phyloP scores from a whole-genome alignment of 2,888 invertebrate species.

The Colletes collaris region DNA sequence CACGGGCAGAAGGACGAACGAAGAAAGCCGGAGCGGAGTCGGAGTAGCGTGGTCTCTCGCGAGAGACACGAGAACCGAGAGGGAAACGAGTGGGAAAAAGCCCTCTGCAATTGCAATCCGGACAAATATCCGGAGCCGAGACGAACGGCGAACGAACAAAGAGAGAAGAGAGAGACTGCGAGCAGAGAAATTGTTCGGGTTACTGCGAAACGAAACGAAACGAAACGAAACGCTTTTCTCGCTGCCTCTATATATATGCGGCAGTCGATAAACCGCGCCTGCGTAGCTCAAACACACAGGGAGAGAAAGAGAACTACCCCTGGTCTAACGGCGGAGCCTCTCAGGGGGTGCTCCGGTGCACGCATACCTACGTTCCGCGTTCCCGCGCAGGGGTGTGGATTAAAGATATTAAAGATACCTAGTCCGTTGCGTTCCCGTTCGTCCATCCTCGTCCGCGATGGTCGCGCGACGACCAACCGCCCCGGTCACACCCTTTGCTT shows the following conservation, averaged over 20 bases:
- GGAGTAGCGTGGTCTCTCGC: conserved; percentile 27
- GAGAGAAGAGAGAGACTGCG: conserved; percentile 56
- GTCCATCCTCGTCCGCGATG: conserved; percentile 7
- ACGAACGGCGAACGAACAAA: conserved; percentile 72
- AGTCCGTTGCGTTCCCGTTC: conserved; percentile 10
- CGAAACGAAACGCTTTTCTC: conserved; percentile 73
- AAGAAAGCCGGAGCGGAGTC: conserved; percentile 26
- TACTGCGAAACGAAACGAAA: conserved; percentile 72
- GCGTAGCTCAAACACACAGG: conserved; percentile 71
- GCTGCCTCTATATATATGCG: conserved; percentile 68
- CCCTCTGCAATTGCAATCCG: conserved; percentile 73
- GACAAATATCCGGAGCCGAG: conserved; percentile 76
- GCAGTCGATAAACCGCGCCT: conserved; percentile 80
- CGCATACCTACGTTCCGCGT: conserved; percentile 65
- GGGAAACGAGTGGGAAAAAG: conserved; percentile 70
- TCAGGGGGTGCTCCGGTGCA: conserved; percentile 45
- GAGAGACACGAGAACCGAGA: conserved; percentile 2
- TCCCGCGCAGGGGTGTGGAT: conserved; percentile 70
- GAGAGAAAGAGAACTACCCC: conserved; percentile 14
- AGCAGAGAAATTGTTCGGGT: conserved; percentile 76
- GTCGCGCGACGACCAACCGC: conserved; percentile 6
- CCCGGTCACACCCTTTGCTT: conserved; percentile 50
- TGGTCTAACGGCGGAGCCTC: conserved; percentile 38
- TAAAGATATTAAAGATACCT: conserved; percentile 72
- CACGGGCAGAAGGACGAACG: conserved; percentile 34